Evolutionary conservation across 2,888 invertebrate species (phyloP).

Genomic region (Rhodophaea formosa): DNA sequence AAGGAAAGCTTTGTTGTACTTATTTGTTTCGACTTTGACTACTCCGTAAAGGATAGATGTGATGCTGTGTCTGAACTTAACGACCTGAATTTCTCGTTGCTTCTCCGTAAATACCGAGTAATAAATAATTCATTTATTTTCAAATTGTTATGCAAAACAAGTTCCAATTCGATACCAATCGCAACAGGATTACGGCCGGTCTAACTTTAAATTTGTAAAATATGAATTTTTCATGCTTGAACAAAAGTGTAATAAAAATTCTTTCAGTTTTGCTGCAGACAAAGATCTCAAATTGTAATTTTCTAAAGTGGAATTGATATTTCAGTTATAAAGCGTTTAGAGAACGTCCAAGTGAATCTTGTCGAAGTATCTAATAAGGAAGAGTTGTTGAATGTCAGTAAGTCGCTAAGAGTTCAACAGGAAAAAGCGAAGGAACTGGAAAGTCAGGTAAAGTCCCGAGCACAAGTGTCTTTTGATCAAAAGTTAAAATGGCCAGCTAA

Average conservation of each 20-base stretch:
- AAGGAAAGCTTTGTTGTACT: no score
- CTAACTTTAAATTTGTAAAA: background rate
- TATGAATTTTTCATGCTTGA: background rate
- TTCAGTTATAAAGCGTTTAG: constrained; percentile 75
- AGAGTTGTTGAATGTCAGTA: constrained; percentile 79
- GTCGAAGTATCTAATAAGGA: constrained; percentile 85
- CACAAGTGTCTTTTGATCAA: background rate
- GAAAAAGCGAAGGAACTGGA: constrained; percentile 73
- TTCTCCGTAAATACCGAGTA: background rate
- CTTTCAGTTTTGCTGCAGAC: background rate
- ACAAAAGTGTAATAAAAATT: background rate
- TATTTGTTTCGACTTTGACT: no score
- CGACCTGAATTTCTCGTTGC: no score
- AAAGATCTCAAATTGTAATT: no score
- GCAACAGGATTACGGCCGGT: background rate
- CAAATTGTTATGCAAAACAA: background rate
- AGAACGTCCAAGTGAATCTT: constrained; percentile 81
- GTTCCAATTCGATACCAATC: background rate
- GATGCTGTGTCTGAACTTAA: no score
- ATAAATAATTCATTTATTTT: background rate
- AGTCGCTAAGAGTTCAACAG: constrained; percentile 75
- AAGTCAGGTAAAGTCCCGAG: constrained; percentile 56
- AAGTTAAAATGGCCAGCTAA: background rate
- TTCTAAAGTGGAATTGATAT: constrained; percentile 32
- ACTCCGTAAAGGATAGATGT: no score